Evolutionary conservation across 2,888 invertebrate species (phyloP).

Genomic region (Litoditis marina): DNA sequence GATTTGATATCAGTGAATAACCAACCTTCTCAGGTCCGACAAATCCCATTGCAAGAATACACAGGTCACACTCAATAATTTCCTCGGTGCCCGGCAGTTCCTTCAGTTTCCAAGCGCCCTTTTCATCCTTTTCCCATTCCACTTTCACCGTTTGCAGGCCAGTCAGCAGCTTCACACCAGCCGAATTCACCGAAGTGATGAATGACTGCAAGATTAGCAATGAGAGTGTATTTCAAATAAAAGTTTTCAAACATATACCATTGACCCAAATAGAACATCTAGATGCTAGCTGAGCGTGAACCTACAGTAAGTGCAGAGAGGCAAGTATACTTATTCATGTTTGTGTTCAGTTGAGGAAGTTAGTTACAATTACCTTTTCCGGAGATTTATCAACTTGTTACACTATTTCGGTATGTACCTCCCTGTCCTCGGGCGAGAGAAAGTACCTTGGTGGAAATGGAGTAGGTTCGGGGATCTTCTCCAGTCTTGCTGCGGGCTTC

Average conservation of each 20-base stretch:
- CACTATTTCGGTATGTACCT: too few relatives aligned
- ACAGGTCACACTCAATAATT: slow-evolving; percentile 77
- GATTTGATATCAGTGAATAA: too few relatives aligned
- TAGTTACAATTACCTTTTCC: too few relatives aligned
- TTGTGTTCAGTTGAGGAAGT: too few relatives aligned
- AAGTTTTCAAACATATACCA: too few relatives aligned
- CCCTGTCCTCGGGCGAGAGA: neutral
- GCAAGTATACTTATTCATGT: too few relatives aligned
- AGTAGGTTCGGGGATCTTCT: slow-evolving; percentile 86
- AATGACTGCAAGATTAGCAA: slow-evolving; percentile 38
- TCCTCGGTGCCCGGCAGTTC: slow-evolving; percentile 78
- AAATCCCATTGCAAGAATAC: slow-evolving; percentile 97
- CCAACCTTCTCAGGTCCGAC: slow-evolving; percentile 58
- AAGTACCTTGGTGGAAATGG: slow-evolving; percentile 79
- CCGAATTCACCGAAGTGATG: slow-evolving; percentile 44
- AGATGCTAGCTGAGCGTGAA: too few relatives aligned
- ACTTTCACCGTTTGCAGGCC: slow-evolving; percentile 87
- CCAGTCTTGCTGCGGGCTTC: slow-evolving; percentile 79
- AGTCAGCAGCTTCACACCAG: slow-evolving; percentile 66
- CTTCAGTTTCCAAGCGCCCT: slow-evolving; percentile 87
- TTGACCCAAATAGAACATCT: too few relatives aligned
- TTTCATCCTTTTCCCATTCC: slow-evolving; percentile 49
- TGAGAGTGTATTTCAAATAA: slow-evolving; percentile 9
- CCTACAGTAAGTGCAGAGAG: too few relatives aligned
- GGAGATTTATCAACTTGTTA: too few relatives aligned